Percentiles rank a stretch among this genome's conserved stretches.
phyloP scores from a whole-genome alignment of 2,888 invertebrate genomes.

The Anthrax anthrax region DNA sequence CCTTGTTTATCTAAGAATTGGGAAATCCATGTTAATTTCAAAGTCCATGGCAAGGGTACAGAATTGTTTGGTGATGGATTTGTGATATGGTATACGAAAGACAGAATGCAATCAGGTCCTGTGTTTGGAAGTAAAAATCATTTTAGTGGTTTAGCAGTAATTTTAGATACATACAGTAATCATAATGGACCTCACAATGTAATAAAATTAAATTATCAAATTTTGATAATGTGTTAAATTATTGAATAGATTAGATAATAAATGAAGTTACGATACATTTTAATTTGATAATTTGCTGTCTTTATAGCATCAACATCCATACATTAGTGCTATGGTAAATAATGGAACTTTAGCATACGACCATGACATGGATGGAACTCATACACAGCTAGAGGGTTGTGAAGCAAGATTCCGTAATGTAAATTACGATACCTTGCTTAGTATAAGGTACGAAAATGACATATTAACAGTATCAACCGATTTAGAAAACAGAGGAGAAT shows the following conservation, averaged over 20 bases:
- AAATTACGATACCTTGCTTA: slow-evolving; percentile 78
- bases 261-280: too few relatives aligned
- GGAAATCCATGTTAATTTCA: slow-evolving; percentile 93
- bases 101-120: slow-evolving; percentile 64
- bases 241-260: not conserved
- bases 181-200: slow-evolving; percentile 98
- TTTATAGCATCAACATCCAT: slow-evolving; percentile 89
- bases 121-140: slow-evolving; percentile 92
- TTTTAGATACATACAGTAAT: slow-evolving; percentile 97
- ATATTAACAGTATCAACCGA: slow-evolving; percentile 82
- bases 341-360: slow-evolving; percentile 93
- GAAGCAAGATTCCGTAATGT: slow-evolving; percentile 88
- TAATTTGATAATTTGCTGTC: too few relatives aligned
- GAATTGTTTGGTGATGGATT: slow-evolving; percentile 96
- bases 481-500: slow-evolving; percentile 78
- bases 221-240: too few relatives aligned
- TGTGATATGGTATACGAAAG: slow-evolving; percentile 85
- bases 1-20: slow-evolving; percentile 80
- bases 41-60: slow-evolving; percentile 88
- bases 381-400: slow-evolving; percentile 86
- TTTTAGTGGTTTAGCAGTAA: slow-evolving; percentile 79
- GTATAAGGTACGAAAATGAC: slow-evolving; percentile 84
- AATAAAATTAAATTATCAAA: slow-evolving; percentile 20
- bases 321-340: slow-evolving; percentile 95
- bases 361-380: slow-evolving; percentile 96